phyloP scores from a whole-genome alignment of 2,113 vertebrate genomes.

The Vanacampus margaritifer region DNA sequence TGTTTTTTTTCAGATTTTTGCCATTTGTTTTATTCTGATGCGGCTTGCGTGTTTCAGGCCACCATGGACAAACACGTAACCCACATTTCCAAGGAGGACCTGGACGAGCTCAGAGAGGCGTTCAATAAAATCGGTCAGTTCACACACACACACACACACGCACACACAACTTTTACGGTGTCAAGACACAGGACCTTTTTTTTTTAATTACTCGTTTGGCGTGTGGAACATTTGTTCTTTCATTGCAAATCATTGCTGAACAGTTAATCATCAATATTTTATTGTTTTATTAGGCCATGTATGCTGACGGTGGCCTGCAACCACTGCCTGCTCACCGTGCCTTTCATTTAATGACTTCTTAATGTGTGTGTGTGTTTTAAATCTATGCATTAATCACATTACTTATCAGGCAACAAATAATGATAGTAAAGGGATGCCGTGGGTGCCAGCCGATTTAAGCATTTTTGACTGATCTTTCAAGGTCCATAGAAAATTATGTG shows the following conservation, averaged over 20 bases:
- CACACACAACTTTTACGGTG: slow-evolving; percentile 32
- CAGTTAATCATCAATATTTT: neutral
- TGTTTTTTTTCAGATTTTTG: too few species aligned
- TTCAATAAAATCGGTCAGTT: slow-evolving; percentile 90
- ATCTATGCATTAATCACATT: too few species aligned
- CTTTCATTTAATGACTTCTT: too few species aligned
- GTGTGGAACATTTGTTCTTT: neutral
- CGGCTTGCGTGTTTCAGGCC: slow-evolving; percentile 20
- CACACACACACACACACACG: neutral
- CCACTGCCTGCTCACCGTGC: too few species aligned
- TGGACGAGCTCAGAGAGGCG: slow-evolving; percentile 89
- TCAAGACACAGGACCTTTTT: slow-evolving; percentile 17
- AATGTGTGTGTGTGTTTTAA: too few species aligned
- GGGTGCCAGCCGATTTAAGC: too few species aligned
- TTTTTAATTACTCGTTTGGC: neutral
- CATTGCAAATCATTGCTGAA: neutral
- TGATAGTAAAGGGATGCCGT: too few species aligned
- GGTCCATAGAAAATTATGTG: too few species aligned
- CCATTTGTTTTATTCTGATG: too few species aligned
- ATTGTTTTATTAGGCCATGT: neutral
- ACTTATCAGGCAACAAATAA: too few species aligned
- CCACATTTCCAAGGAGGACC: slow-evolving; percentile 87
- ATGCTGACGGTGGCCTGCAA: neutral
- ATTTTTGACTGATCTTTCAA: too few species aligned
- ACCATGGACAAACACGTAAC: slow-evolving; percentile 85